Evolutionary conservation across 2,888 invertebrate species (phyloP), one percentile per base, ranked within the genome.

Genomic region (Idaea aversata): DNA sequence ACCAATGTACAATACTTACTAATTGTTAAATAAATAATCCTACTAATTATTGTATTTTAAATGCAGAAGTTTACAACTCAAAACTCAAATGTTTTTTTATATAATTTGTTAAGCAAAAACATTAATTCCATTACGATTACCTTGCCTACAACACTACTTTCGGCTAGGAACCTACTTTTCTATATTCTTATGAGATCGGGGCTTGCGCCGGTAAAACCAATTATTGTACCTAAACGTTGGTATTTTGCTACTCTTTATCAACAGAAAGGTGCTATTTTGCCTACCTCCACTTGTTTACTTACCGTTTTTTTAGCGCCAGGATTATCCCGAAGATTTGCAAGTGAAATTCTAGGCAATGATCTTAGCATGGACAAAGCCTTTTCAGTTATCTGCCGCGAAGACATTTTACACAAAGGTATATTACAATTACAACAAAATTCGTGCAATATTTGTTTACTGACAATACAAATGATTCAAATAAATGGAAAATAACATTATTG

Each of bases 311-410:
- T 94, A 0, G 95, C 91, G 62, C 95, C 95, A 7, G 97, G 96
- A 88, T 97, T 96, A 75, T 96, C 95, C 59, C 96, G 93, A 70
- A 98, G 93, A 88, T 98, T 98, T 38, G 85, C 93, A 59, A 97
- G 87, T 67, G 94, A 93, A 63, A 98, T 94, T 75, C 98, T 94
- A 0, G 98, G 98, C 72, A 98, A 88, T 13, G 94, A 94, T 70
- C 96, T 93, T 63, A 98, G 84, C 90, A 98, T 94, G 73, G 94
- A 94, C 65, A 97, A 85, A 0, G 97, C 97, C 82, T 96, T 96
- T 74, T 97, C 97, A n/a, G 94, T 94, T 61, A 95, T 94, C 83
- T 94, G 93, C 65, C 93, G 88, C 36, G 91, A 89, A 59, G 88
- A 89, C 93, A 94, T 93, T 68, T 71, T 70, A 6, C 58, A 59